phyloP scores from a whole-genome alignment of 2,797 vertebrate species.

The Tympanoctomys barrerae region DNA sequence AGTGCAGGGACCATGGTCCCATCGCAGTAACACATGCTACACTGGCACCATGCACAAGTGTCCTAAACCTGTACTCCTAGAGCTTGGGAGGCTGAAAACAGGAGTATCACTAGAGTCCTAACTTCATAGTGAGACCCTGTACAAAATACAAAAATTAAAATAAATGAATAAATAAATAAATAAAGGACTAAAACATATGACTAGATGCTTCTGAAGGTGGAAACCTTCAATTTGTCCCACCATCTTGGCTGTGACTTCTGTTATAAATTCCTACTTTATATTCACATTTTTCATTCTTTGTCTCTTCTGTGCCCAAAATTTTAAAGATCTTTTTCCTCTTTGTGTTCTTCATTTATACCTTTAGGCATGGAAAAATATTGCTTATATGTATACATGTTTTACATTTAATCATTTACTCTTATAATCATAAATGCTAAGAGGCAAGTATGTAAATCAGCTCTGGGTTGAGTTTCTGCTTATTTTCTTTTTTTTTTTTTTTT shows the following conservation, averaged over 20 bases:
- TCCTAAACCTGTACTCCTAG: too few species aligned
- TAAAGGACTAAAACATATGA: too few species aligned
- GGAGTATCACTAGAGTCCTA: too few species aligned
- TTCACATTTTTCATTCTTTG: not conserved
- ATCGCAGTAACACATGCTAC: too few species aligned
- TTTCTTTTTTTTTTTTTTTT: too few species aligned
- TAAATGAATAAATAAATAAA: too few species aligned
- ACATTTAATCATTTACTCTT: slow-evolving; percentile 24
- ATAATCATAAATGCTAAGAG: not conserved
- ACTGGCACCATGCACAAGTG: too few species aligned
- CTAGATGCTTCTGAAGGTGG: not conserved
- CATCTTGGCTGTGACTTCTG: not conserved
- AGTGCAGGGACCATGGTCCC: not conserved
- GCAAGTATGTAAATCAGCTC: not conserved
- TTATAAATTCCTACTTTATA: not conserved
- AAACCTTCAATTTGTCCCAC: not conserved
- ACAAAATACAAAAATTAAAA: too few species aligned
- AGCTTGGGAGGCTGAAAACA: too few species aligned
- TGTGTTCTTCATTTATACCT: not conserved
- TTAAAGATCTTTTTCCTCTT: not conserved
- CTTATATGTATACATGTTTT: not conserved
- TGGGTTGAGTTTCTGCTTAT: slow-evolving; percentile 32
- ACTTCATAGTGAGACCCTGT: too few species aligned
- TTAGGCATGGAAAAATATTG: not conserved
- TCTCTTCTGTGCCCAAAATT: not conserved